Conservation (phyloP, 2,888 invertebrate genomes). For the Nomada ferruginata region DNA sequence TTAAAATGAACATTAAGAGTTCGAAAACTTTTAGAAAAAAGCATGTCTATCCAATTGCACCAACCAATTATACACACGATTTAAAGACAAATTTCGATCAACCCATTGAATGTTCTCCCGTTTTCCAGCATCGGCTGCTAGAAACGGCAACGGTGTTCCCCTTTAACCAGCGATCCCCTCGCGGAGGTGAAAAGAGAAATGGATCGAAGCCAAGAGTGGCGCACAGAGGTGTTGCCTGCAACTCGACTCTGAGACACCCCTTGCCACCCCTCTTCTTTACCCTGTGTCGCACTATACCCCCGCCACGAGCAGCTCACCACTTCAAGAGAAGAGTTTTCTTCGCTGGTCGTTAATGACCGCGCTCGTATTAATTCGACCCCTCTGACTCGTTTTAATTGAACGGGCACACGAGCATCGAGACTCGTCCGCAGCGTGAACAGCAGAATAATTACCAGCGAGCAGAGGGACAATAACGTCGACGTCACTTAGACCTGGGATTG, state of each 20-base stretch:
- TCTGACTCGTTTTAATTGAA: constrained; percentile 64
- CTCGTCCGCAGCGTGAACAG: constrained; percentile 26
- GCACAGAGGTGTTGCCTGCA: constrained; percentile 54
- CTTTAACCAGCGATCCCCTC: constrained; percentile 56
- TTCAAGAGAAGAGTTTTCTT: constrained; percentile 55
- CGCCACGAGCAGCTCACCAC: constrained; percentile 32
- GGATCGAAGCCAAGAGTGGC: constrained; percentile 54
- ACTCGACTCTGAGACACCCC: constrained; percentile 30
- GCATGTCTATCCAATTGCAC: background rate
- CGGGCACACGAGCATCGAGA: constrained; percentile 58
- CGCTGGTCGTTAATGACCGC: constrained; percentile 61
- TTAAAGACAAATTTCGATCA: background rate
- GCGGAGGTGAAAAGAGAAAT: constrained; percentile 47
- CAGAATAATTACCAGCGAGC: constrained; percentile 57
- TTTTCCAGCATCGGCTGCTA: background rate
- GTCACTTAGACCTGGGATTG: constrained; percentile 19
- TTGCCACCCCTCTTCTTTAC: constrained; percentile 14
- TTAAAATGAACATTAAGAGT: no score
- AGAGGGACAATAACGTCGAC: constrained; percentile 30
- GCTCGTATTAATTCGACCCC: constrained; percentile 62
- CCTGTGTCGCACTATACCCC: constrained; percentile 32
- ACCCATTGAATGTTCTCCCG: background rate
- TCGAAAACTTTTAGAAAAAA: background rate
- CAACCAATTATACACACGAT: background rate
- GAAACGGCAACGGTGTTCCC: constrained; percentile 33